phyloP scores from a whole-genome alignment of 2,113 vertebrate genomes.

The Sterrhoptilus dennistouni region DNA sequence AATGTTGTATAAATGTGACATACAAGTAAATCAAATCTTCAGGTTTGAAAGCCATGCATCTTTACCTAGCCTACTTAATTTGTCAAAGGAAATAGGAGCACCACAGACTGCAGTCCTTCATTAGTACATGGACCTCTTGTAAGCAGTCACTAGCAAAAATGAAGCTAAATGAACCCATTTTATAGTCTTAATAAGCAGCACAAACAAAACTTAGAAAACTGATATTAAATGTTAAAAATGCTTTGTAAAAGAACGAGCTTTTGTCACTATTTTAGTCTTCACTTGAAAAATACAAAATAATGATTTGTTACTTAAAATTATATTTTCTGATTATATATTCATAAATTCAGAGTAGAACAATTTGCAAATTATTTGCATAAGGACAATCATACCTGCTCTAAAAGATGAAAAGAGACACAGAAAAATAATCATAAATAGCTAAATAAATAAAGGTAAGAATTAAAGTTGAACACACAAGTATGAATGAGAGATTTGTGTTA shows the following conservation, averaged over 20 bases:
- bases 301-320: not conserved
- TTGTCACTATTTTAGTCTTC: not conserved
- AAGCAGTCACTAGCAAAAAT: not conserved
- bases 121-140: not conserved
- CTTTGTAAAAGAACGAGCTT: not conserved
- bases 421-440: not conserved
- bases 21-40: not conserved
- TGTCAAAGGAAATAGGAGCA: not conserved
- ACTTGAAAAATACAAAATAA: not conserved
- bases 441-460: not conserved
- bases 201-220: not conserved
- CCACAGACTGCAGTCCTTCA: not conserved
- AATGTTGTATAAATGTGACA: not conserved
- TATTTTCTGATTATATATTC: not conserved
- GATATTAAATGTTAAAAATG: not conserved
- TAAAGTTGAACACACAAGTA: not conserved
- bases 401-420: not conserved
- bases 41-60: not conserved
- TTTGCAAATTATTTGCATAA: not conserved
- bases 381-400: not conserved
- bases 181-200: not conserved
- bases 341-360: not conserved
- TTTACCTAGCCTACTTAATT: not conserved
- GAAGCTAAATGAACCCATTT: not conserved
- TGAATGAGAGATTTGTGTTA: not conserved